Base-by-base conservation (phyloP, 1,140 invertebrate genomes). In the Brachionus angularis region DNA sequence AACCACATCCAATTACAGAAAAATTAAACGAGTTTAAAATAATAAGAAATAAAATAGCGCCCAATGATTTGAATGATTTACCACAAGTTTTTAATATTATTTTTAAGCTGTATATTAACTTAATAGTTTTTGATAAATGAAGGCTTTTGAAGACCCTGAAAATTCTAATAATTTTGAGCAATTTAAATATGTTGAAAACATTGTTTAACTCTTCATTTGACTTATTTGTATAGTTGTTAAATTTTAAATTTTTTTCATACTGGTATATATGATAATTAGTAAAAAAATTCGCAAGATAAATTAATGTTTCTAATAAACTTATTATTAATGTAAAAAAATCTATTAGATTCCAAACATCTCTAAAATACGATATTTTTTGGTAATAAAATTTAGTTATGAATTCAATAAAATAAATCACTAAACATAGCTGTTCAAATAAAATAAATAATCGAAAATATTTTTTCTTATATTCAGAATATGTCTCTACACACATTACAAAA, bases 21-120 rank as follows among this genome's bases (percentile, higher is more conserved):
- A 78, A 79, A 73, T 74, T 74, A 73, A 72, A 78, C 36, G 79
- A 74, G 34, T 76, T 75, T 1, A 79, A 47, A n/a, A 61, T 14
- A 73, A 79, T 79, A 18, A 79, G 73, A 14, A 76, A 58, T 8
- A 76, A 72, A 71, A 78, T 77, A 34, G 77, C 75, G 14, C 76
- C 74, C 16, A 79, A 75, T 18, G 76, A 77, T 16, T 76, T 42
- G 5, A 79, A 72, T 12, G 77, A 78, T 44, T 77, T 74, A 25
- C 77, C 67, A 50, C 76, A 73, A 4, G 78, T 79, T 4, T 75
- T 75, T 5, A 79, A 61, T 18, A 78, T 77, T 23, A 78, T 74
- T 73, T 79, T 76, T 18, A 79, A 73, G 64, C 74, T 77, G 8
- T 73, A 73, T 18, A 79, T 34, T 31, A 79, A 75, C 50, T 76